phyloP scores from a whole-genome alignment of 2,797 vertebrate species.

The Vireo griseus region DNA sequence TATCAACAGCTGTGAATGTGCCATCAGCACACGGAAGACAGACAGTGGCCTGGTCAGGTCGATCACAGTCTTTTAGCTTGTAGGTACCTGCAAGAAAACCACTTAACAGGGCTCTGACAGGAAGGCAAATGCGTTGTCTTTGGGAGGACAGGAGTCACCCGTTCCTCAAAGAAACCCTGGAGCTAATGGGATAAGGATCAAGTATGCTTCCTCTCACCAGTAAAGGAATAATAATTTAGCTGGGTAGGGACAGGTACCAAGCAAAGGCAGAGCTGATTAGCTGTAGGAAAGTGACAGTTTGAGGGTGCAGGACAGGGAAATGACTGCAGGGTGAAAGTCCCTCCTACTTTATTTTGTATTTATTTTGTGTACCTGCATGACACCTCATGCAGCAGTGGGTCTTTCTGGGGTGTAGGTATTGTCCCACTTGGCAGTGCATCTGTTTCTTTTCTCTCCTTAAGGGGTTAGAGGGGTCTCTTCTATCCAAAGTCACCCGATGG shows the following conservation, averaged over 20 bases:
- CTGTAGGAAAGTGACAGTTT: not conserved
- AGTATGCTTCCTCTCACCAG: not conserved
- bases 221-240: not conserved
- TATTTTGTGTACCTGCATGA: constrained; percentile 51
- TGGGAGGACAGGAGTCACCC: not conserved
- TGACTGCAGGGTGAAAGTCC: not conserved
- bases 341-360: not conserved
- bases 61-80: constrained; percentile 49
- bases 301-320: not conserved
- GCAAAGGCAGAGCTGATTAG: not conserved
- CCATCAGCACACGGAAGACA: constrained; percentile 4
- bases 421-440: constrained; percentile 20
- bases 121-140: rapidly evolving
- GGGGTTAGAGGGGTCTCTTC: not conserved
- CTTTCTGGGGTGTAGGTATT: constrained; percentile 44
- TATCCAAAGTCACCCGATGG: not conserved
- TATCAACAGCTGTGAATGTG: constrained; percentile 35
- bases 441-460: constrained; percentile 10
- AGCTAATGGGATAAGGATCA: not conserved
- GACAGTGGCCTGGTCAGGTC: not conserved
- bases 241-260: not conserved
- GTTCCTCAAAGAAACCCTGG: not conserved
- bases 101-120: not conserved
- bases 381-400: constrained; percentile 67
- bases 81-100: constrained; percentile 58